Conservation (phyloP, 2,888 invertebrate species). For the Ochropacha duplaris region DNA sequence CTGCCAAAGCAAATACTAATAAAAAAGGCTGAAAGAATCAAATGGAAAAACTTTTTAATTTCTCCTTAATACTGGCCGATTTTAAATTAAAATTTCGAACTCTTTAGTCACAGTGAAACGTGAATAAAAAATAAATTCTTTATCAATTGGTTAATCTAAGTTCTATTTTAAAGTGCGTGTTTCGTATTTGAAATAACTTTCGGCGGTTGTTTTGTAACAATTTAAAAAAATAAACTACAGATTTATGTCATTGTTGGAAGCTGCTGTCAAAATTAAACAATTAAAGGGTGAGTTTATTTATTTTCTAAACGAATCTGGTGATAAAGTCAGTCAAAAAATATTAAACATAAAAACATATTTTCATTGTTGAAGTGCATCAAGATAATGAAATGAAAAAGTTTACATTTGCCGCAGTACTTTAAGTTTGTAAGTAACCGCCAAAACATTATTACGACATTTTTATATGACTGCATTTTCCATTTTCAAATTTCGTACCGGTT, state of each 20-base stretch:
- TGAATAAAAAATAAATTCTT: background rate
- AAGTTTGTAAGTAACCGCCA: background rate
- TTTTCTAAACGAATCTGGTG: slow-evolving; percentile 3
- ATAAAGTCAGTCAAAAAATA: background rate
- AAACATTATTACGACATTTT: background rate
- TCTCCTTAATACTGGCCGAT: background rate
- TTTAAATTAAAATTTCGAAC: background rate
- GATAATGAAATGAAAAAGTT: background rate
- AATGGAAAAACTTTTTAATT: background rate
- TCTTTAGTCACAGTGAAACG: background rate
- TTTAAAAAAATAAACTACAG: too few species aligned
- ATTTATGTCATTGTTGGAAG: slow-evolving; percentile 4
- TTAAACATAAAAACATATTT: background rate
- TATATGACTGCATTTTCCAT: background rate
- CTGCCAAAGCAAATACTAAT: slow-evolving; percentile 17
- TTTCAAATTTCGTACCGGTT: background rate
- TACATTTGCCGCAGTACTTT: background rate
- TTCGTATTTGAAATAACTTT: background rate
- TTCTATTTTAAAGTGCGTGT: background rate
- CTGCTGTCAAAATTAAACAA: slow-evolving; percentile 64
- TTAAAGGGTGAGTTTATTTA: slow-evolving; percentile 55
- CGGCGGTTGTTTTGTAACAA: too few species aligned
- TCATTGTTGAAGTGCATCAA: background rate
- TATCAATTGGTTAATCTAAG: background rate
- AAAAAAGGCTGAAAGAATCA: slow-evolving; percentile 9